Percentiles rank a stretch among this genome's conserved stretches.
Conservation (phyloP, 2,797 vertebrate species). For the Coranthus polyacanthus region DNA sequence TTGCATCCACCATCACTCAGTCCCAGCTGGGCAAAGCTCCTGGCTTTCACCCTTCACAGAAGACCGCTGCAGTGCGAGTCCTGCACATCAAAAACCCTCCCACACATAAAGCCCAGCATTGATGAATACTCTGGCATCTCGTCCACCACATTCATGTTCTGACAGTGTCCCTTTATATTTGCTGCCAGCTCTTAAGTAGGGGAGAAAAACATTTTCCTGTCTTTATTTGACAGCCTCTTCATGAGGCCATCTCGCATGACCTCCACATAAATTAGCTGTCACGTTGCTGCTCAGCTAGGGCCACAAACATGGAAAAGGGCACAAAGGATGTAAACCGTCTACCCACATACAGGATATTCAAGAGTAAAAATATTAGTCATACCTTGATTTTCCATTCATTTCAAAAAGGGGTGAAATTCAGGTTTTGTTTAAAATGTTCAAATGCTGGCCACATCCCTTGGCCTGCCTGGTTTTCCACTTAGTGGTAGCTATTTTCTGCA, state of each 20-base stretch:
- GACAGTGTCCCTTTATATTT: conserved; percentile 84
- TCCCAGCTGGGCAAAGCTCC: conserved; percentile 80
- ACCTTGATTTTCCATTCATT: conserved; percentile 2
- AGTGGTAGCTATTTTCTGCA: neutral
- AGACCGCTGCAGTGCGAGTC: conserved; percentile 60
- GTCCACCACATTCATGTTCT: conserved; percentile 77
- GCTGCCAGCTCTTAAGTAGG: conserved; percentile 81
- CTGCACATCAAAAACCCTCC: conserved; percentile 79
- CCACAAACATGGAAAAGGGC: conserved; percentile 29
- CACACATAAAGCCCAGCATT: conserved; percentile 83
- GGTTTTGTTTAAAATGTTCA: neutral
- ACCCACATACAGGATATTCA: neutral
- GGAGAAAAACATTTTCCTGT: conserved; percentile 81
- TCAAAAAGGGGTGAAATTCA: neutral
- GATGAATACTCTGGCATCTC: conserved; percentile 81
- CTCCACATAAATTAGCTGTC: conserved; percentile 71
- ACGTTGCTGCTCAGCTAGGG: conserved; percentile 32
- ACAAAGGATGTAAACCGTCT: conserved; percentile 10
- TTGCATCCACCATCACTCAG: conserved; percentile 54
- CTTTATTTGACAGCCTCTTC: conserved; percentile 82
- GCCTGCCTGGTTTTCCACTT: neutral
- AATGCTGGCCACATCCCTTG: neutral
- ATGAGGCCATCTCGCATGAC: conserved; percentile 74
- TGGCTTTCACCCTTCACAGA: conserved; percentile 70
- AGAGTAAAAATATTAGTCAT: neutral